These are phyloP conservation scores for Morphnarchus princeps DNA, from an alignment of 2,113 vertebrate species.

Conservation along the genomic window DNA sequence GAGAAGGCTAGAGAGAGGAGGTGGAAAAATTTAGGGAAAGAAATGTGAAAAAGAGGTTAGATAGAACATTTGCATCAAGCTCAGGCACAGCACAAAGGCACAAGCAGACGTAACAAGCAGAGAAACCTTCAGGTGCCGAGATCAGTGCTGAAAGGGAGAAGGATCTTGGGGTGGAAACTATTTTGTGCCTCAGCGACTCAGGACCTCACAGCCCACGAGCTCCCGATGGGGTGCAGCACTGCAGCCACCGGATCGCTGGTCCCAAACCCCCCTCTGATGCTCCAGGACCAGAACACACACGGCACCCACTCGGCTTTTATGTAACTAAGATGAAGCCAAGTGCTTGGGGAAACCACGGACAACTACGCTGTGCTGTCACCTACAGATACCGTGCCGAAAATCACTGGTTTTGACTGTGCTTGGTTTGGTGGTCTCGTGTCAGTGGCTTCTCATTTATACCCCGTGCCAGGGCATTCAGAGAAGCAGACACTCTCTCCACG, in stretches of 20 bases:
- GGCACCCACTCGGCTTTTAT: background rate
- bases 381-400: background rate
- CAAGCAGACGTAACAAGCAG: accelerated
- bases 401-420: accelerated
- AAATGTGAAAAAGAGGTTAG: background rate
- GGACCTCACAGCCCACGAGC: background rate
- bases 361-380: background rate
- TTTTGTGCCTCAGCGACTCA: background rate
- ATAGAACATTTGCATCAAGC: background rate
- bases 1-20: constrained; percentile 9
- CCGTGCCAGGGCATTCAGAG: accelerated
- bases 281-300: background rate
- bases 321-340: background rate
- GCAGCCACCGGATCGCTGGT: background rate
- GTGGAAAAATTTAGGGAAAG: background rate
- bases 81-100: background rate
- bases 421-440: background rate
- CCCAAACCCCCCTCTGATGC: background rate
- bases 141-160: background rate
- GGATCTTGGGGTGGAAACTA: background rate
- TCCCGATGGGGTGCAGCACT: background rate
- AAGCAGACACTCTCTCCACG: background rate
- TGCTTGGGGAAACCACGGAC: background rate
- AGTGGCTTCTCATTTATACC: background rate
- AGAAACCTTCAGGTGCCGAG: background rate